Base-by-base conservation (phyloP, 1,140 invertebrate genomes). In the Drosophila santomea region DNA sequence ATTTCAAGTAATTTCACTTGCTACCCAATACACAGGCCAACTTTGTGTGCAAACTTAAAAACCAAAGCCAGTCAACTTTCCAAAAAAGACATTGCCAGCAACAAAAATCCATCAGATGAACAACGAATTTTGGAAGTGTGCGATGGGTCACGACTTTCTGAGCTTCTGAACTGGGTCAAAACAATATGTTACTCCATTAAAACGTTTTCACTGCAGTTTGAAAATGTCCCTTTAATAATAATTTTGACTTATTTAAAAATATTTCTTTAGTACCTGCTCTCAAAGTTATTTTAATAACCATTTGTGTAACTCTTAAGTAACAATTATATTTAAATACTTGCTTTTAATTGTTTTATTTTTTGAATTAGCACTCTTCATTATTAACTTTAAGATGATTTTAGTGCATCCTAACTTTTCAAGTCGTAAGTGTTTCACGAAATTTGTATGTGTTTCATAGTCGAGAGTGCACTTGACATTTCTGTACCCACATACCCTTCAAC, bases 1-100 rank as follows among this genome's bases (percentile, higher is more conserved):
- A 88, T 88, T 89, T 88, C 84, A 88, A 88, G 83, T 86, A 89
- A 88, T 88, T 88, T 88, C 83, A 88, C 83, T 89, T 71, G 78
- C 75, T 69, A 74, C 48, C 72, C 55, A 60, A 81, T 51, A 71
- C 74, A 55, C 66, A 56, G 45, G 25, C 47, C 50, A 75, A 74
- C 64, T 76, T 76, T 68, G 55, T 57, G 69, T 56, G 52, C 38
- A 66, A 88, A 58, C 74, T 78, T 82, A 73, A 78, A 79, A 84
- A 69, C 81, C 77, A 78, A 80, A 66, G 55, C 73, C 63, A 77
- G 76, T 69, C 67, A 69, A 85, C 66, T 58, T 71, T 20, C 44
- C n/a, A 17, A 23, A 55, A 68, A 50, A 38, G 11, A 59, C 66
- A 61, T 43, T 43, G 41, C 14, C 64, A 64, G 35, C 63, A 43